Conservation (phyloP, 2,113 vertebrate genomes). For the Phylloscopus trochilus region DNA sequence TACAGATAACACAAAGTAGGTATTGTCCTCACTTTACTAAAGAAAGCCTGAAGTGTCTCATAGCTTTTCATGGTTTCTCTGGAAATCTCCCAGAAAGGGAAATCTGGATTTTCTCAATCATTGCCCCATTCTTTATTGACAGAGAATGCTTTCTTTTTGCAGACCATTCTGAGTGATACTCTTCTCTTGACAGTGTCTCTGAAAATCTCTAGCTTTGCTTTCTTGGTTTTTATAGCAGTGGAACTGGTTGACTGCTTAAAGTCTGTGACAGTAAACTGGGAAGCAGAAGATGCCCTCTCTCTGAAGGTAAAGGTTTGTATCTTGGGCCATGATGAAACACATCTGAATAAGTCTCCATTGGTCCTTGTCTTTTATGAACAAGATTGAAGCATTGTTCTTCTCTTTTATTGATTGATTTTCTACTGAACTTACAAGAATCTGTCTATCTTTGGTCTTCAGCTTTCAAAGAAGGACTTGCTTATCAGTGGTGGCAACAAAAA, state of each 20-base stretch:
- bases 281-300: not conserved
- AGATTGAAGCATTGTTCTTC: not conserved
- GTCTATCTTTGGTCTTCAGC: not conserved
- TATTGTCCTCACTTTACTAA: not conserved
- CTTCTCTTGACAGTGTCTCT: not conserved
- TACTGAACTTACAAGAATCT: not conserved
- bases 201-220: not conserved
- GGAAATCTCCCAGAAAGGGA: not conserved
- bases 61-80: not conserved
- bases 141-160: not conserved
- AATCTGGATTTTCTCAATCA: not conserved
- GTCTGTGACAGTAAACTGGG: not conserved
- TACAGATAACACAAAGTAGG: not conserved
- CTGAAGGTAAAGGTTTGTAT: not conserved
- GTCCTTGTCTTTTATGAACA: not conserved
- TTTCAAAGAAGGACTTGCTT: not conserved
- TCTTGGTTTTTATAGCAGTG: not conserved
- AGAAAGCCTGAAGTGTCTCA: not conserved
- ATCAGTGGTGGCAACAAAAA: not conserved
- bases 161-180: not conserved
- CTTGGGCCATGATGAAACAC: not conserved
- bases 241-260: not conserved
- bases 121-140: not conserved
- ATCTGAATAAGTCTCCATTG: not conserved
- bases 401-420: not conserved